phyloP scores from a whole-genome alignment of 2,113 vertebrate genomes.

The Otus sunia region DNA sequence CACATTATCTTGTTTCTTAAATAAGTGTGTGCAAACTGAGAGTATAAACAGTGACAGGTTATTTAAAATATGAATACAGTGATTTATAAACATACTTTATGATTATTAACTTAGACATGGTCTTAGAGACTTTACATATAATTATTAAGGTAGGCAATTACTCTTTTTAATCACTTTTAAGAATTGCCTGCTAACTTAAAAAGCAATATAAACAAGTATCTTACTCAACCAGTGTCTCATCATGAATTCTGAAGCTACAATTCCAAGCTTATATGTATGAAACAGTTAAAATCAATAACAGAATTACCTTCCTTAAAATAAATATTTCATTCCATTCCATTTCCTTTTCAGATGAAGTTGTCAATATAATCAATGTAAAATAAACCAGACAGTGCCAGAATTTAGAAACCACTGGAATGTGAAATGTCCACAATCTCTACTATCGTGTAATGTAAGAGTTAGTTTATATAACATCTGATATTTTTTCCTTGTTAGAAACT shows the following conservation, averaged over 20 bases:
- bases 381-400: background rate
- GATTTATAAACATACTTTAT: background rate
- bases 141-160: background rate
- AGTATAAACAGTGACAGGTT: background rate
- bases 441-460: background rate
- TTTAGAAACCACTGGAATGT: background rate
- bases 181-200: background rate
- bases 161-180: background rate
- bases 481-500: background rate
- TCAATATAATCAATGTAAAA: background rate
- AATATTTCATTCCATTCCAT: background rate
- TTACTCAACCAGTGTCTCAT: background rate
- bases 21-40: background rate
- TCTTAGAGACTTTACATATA: background rate
- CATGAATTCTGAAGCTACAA: fast-evolving
- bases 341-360: background rate
- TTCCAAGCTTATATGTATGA: background rate
- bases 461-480: background rate
- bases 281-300: background rate
- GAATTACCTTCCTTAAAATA: background rate
- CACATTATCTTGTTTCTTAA: background rate
- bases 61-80: background rate
- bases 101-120: background rate
- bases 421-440: background rate
- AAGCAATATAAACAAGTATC: background rate